Percentiles rank a stretch among this genome's conserved stretches.
These are phyloP conservation scores for Poecilia velifera DNA, from an alignment of 2,797 vertebrate species.

Conservation along the genomic window DNA sequence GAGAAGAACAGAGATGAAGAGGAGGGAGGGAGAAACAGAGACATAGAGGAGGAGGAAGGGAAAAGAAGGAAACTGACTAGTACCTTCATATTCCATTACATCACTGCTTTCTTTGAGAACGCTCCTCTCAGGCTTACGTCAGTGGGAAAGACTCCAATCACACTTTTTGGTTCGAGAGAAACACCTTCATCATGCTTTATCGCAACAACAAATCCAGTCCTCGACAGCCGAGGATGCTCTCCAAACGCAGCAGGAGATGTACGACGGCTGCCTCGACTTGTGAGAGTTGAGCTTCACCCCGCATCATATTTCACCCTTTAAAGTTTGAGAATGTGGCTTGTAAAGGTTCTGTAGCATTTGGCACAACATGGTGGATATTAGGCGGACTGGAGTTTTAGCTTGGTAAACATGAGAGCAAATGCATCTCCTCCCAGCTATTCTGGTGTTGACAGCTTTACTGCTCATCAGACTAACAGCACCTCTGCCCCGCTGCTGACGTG, in stretches of 20 bases:
- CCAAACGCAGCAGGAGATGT: constrained; percentile 21
- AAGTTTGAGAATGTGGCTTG: constrained; percentile 12
- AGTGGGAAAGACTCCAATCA: constrained; percentile 69
- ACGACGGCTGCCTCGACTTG: constrained; percentile 24
- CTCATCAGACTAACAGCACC: constrained; percentile 75
- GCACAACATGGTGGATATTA: constrained; percentile 3
- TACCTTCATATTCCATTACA: constrained; percentile 76
- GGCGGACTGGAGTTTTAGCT: constrained; percentile 19
- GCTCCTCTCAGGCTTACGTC: too few relatives aligned
- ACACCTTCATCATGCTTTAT: constrained; percentile 62
- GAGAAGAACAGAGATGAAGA: constrained; percentile 24
- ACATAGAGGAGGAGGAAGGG: constrained; percentile 51
- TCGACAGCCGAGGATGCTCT: constrained; percentile 20
- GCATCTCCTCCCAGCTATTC: constrained; percentile 53
- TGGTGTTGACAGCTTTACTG: constrained; percentile 70
- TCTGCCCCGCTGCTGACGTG: constrained; percentile 75
- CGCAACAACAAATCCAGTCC: constrained; percentile 57
- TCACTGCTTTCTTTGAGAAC: constrained; percentile 71
- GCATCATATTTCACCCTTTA: background rate
- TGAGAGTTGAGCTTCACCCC: constrained; percentile 5
- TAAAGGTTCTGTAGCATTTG: constrained; percentile 8
- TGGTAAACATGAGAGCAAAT: constrained; percentile 49
- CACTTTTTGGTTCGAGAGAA: constrained; percentile 61
- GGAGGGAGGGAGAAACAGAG: constrained; percentile 38
- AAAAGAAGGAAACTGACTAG: constrained; percentile 60